These are phyloP conservation scores for Pleuronectes platessa DNA, from an alignment of 2,113 vertebrate species.

Conservation along the genomic window DNA sequence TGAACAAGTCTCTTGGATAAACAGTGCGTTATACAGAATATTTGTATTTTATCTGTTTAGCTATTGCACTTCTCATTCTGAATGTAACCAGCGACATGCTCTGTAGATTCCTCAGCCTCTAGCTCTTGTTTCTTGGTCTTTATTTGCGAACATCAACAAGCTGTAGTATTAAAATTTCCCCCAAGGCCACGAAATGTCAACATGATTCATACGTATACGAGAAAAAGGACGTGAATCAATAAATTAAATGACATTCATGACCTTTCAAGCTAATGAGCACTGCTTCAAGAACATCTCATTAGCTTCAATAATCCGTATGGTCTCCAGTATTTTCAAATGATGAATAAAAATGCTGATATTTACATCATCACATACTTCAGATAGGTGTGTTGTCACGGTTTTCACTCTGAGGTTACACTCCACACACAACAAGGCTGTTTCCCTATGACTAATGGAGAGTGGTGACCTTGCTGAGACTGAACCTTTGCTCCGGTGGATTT, in stretches of 20 bases:
- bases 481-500: conserved; percentile 11
- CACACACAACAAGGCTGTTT: background rate
- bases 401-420: background rate
- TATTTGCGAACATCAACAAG: background rate
- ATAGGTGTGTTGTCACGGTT: background rate
- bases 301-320: conserved; percentile 4
- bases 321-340: background rate
- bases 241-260: conserved; percentile 26
- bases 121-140: conserved; percentile 2
- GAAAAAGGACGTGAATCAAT: conserved; percentile 40
- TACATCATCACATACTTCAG: background rate
- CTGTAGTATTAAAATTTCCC: conserved; percentile 14
- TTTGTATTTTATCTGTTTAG: background rate
- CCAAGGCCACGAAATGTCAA: conserved; percentile 33
- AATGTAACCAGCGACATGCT: background rate
- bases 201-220: conserved; percentile 46
- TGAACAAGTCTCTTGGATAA: too few relatives aligned
- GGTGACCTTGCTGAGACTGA: conserved; percentile 20
- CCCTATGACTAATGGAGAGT: background rate
- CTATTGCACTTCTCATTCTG: background rate
- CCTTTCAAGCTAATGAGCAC: conserved; percentile 29
- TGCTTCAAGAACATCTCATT: conserved; percentile 35
- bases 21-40: too few relatives aligned
- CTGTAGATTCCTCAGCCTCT: background rate
- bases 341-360: background rate